Evolutionary conservation across 2,797 vertebrate genomes (phyloP).

Genomic region (Odontamblyopus lacepedii): DNA sequence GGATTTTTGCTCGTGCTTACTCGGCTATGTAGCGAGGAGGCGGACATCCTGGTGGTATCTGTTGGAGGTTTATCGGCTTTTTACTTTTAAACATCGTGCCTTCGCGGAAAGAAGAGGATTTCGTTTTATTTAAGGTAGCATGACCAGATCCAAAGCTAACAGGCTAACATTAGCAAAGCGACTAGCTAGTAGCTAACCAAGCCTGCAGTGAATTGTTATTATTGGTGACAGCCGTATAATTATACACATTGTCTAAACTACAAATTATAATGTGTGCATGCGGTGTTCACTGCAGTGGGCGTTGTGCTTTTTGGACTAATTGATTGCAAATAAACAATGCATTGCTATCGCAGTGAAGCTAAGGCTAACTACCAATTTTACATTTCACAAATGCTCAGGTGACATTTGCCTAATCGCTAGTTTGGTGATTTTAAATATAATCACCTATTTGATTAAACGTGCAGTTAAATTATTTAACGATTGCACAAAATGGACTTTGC

Average conservation of each 20-base stretch:
- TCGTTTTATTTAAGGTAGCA: constrained; percentile 88
- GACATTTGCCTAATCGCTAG: background rate
- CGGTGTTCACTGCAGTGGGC: background rate
- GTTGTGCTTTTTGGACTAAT: constrained; percentile 6
- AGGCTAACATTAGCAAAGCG: constrained; percentile 51
- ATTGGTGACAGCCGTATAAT: background rate
- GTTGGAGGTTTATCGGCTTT: constrained; percentile 73
- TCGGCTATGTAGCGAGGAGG: constrained; percentile 34
- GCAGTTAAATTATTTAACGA: background rate
- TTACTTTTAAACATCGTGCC: constrained; percentile 83
- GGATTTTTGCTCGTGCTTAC: constrained; percentile 13
- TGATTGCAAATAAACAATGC: constrained; percentile 30
- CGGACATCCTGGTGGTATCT: constrained; percentile 55
- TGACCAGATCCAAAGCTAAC: constrained; percentile 72
- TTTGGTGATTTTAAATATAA: constrained; percentile 2
- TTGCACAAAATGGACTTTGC: constrained; percentile 32
- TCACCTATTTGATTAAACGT: background rate
- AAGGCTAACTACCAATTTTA: constrained; percentile 47
- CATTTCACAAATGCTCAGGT: constrained; percentile 7
- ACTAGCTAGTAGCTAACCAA: constrained; percentile 34
- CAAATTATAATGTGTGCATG: background rate
- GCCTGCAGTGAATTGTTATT: constrained; percentile 34
- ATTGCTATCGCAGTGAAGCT: constrained; percentile 55
- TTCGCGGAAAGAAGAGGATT: constrained; percentile 83
- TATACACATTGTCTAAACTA: background rate